Evolutionary conservation across 1,140 invertebrate genomes (phyloP).

Genomic region (Rhagoletis zephyria): DNA sequence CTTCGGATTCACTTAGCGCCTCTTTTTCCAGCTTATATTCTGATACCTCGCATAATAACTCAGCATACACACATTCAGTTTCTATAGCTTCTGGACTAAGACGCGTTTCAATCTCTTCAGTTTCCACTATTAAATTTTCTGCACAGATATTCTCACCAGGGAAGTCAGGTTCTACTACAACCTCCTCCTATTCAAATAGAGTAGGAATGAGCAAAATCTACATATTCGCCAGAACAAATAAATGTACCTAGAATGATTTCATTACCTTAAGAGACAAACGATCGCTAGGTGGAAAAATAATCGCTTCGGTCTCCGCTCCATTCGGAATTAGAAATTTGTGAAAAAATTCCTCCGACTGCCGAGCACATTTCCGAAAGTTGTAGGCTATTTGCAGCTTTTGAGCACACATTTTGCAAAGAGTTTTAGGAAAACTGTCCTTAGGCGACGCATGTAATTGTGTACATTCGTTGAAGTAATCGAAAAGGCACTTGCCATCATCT

Average conservation of each 20-base stretch:
- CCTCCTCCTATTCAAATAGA: background rate
- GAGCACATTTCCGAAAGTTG: background rate
- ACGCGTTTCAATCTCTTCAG: background rate
- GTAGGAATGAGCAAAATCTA: no score
- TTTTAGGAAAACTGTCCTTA: background rate
- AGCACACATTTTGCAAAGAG: background rate
- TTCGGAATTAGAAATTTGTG: background rate
- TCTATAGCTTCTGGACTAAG: background rate
- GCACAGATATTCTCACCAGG: no score
- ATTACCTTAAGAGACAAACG: no score
- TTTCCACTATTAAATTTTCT: background rate
- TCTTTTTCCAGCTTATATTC: no score
- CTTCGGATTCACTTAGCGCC: no score
- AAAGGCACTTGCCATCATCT: background rate
- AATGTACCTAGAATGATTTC: no score
- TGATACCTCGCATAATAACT: no score
- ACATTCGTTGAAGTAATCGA: conserved; percentile 11
- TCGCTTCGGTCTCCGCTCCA: background rate
- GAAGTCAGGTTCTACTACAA: background rate
- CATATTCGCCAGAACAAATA: background rate
- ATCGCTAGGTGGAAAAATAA: no score
- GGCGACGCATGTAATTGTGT: background rate
- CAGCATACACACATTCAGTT: background rate
- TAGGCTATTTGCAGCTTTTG: background rate
- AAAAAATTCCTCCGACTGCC: background rate